A percentile compares a stretch with the other conserved stretches of the same genome.
Evolutionary conservation across 1,140 invertebrate genomes (phyloP).

Genomic region (Eurosta solidaginis): DNA sequence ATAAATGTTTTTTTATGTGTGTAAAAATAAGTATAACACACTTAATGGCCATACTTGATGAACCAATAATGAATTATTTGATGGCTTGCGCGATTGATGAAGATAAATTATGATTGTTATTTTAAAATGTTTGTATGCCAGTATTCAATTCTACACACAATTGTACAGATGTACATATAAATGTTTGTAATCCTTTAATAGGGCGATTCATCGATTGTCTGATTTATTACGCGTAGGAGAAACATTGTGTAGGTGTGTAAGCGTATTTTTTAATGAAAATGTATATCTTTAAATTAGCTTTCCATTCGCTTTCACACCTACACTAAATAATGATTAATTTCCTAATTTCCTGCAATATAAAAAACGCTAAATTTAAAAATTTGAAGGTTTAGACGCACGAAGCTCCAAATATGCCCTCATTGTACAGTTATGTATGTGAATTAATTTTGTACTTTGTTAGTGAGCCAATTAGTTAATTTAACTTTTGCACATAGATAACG

Average conservation of each 20-base stretch:
- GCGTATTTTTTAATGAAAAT: background rate
- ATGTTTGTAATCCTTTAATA: background rate
- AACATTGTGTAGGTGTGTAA: background rate
- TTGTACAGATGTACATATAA: too few species aligned
- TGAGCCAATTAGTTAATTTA: too few species aligned
- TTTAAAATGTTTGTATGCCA: too few species aligned
- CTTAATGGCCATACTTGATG: too few species aligned
- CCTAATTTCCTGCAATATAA: background rate
- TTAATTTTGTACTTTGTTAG: too few species aligned
- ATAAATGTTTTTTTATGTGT: too few species aligned
- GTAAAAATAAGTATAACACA: too few species aligned
- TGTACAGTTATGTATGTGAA: too few species aligned
- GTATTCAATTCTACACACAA: too few species aligned
- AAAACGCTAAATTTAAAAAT: background rate
- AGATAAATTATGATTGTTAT: constrained; percentile 15
- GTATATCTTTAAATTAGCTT: background rate
- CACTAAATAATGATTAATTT: background rate
- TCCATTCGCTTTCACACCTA: background rate
- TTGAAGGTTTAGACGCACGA: background rate
- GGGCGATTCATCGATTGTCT: background rate
- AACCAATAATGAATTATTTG: background rate
- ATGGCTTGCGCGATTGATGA: constrained; percentile 17
- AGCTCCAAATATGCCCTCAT: background rate
- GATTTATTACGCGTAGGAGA: background rate
- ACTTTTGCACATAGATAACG: too few species aligned